phyloP scores from a whole-genome alignment of 1,140 invertebrate species.

The Macrobrachium nipponense region DNA sequence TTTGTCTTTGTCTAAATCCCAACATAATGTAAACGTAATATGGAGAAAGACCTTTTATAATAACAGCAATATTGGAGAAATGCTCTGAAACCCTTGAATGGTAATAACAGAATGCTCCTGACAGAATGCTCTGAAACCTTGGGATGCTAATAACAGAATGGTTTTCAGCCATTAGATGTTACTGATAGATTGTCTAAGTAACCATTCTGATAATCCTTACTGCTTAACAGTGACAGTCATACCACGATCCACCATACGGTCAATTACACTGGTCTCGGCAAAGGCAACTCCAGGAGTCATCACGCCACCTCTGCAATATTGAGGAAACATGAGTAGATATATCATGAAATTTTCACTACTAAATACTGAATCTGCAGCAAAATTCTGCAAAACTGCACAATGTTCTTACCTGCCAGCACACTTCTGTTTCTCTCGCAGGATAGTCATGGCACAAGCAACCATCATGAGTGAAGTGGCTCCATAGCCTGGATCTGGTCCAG shows the following conservation, averaged over 20 bases:
- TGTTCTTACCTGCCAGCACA: slow-evolving; percentile 31
- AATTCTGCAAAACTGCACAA: not conserved
- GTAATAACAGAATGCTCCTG: no score
- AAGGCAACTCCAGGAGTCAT: slow-evolving; percentile 42
- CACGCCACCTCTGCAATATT: slow-evolving; percentile 31
- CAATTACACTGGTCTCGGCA: slow-evolving; percentile 26
- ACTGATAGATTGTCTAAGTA: no score
- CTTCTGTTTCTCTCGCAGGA: slow-evolving; percentile 27
- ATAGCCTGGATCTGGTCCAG: slow-evolving; percentile 45
- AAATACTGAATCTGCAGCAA: not conserved
- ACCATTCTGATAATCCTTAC: not conserved
- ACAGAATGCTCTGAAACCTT: no score
- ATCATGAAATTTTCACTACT: not conserved
- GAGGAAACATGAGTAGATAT: not conserved
- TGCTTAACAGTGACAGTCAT: slow-evolving; percentile 21
- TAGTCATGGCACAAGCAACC: slow-evolving; percentile 37
- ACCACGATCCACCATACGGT: slow-evolving; percentile 16
- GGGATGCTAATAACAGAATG: no score
- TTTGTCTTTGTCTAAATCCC: no score
- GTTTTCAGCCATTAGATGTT: no score
- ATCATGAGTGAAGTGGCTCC: slow-evolving; percentile 46
- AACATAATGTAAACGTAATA: no score
- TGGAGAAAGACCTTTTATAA: no score
- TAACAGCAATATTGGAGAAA: no score
- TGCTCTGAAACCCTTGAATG: no score